A percentile compares a stretch with the other conserved stretches of the same genome.
Evolutionary conservation across 1,140 invertebrate species (phyloP).

Genomic region (Adoxophyes honmai): DNA sequence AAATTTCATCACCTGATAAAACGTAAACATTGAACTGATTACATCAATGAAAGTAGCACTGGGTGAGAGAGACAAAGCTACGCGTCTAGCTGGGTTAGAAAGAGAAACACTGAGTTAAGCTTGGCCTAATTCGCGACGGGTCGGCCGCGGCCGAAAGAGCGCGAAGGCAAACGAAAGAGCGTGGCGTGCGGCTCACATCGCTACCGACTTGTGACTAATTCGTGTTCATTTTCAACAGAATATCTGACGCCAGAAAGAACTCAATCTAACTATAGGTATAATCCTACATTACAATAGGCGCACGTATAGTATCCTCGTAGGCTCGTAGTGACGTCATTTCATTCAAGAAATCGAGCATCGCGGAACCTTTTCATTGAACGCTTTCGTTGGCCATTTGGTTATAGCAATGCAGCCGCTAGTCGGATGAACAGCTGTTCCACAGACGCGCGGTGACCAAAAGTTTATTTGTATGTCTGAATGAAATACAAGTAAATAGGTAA

Average conservation of each 20-base stretch:
- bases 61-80: conserved; percentile 32
- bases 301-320: conserved; percentile 30
- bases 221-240: conserved; percentile 46
- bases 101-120: conserved; percentile 44
- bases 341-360: conserved; percentile 52
- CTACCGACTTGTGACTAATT: conserved; percentile 70
- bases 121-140: conserved; percentile 57
- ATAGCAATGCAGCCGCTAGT: neutral
- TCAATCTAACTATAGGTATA: conserved; percentile 53
- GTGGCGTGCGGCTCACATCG: conserved; percentile 70
- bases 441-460: too few relatives aligned
- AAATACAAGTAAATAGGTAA: too few relatives aligned
- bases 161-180: conserved; percentile 41
- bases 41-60: conserved; percentile 49
- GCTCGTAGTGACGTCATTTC: conserved; percentile 63
- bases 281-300: conserved; percentile 40
- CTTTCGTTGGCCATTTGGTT: neutral
- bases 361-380: conserved; percentile 46
- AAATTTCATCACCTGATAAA: conserved; percentile 43
- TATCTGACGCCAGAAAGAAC: conserved; percentile 65
- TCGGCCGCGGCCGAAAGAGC: conserved; percentile 52
- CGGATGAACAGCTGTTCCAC: neutral
- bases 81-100: conserved; percentile 16
- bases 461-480: too few relatives aligned
- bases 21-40: conserved; percentile 68